Evolutionary conservation across 2,888 invertebrate genomes (phyloP).

Genomic region (Sphinx pinastri): DNA sequence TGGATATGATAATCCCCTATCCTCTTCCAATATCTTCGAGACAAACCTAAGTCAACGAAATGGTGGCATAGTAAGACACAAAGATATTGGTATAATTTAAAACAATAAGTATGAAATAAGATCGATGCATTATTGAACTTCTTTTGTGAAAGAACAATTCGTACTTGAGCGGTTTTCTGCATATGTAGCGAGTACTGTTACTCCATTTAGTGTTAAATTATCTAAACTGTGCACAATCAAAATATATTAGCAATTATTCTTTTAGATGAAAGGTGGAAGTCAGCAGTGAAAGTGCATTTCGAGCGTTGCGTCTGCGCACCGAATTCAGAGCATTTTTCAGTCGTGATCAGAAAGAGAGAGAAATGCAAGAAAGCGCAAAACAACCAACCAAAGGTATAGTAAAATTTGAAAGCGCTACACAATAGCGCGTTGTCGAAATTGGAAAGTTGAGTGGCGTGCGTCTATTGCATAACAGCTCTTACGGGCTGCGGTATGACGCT

Average conservation of each 20-base stretch:
- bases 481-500: conserved; percentile 77
- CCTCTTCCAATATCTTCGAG: too few species aligned
- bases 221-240: conserved; percentile 29
- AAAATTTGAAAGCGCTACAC: conserved; percentile 84
- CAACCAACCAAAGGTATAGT: conserved; percentile 74
- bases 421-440: conserved; percentile 84
- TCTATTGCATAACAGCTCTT: conserved; percentile 80
- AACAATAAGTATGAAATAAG: too few species aligned
- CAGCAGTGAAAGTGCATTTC: conserved; percentile 79
- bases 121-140: too few species aligned
- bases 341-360: conserved; percentile 70
- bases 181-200: not conserved
- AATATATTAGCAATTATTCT: conserved; percentile 38
- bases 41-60: too few species aligned
- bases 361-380: conserved; percentile 79
- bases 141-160: too few species aligned
- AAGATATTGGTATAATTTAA: too few species aligned
- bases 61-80: too few species aligned
- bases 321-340: conserved; percentile 80
- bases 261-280: conserved; percentile 54
- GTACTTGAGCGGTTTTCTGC: not conserved
- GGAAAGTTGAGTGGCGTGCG: conserved; percentile 82
- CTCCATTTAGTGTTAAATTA: conserved; percentile 11
- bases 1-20: too few species aligned
- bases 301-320: conserved; percentile 63